Percentiles rank a stretch among this genome's conserved stretches.
Evolutionary conservation across 2,888 invertebrate species (phyloP).

Genomic region (Drosophila sordidapex): DNA sequence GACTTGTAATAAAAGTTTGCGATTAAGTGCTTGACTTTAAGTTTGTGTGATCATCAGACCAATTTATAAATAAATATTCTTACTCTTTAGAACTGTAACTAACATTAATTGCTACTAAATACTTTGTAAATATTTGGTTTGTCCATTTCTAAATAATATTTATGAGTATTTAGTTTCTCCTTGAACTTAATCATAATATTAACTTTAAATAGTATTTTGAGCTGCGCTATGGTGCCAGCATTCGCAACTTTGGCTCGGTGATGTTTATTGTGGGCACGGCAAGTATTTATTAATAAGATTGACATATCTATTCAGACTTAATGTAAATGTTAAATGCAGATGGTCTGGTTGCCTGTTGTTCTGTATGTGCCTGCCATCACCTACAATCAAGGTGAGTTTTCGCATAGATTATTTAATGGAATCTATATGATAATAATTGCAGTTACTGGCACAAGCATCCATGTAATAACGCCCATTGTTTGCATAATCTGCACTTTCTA

Average conservation of each 20-base stretch:
- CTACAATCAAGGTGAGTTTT: conserved; percentile 89
- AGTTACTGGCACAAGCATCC: conserved; percentile 89
- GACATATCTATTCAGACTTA: not conserved
- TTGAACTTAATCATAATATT: conserved; percentile 12
- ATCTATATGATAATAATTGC: conserved; percentile 22
- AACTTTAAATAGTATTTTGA: conserved; percentile 88
- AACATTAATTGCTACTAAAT: conserved; percentile 11
- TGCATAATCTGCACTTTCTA: conserved; percentile 93
- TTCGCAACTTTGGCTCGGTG: conserved; percentile 89
- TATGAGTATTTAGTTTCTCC: not conserved
- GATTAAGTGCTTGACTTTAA: conserved; percentile 30
- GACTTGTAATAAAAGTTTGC: conserved; percentile 50
- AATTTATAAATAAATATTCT: not conserved
- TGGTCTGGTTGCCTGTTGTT: conserved; percentile 82
- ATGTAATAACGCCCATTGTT: conserved; percentile 92
- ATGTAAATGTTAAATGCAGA: conserved; percentile 48
- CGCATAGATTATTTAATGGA: conserved; percentile 4
- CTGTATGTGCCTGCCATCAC: conserved; percentile 91
- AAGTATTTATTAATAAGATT: conserved; percentile 81
- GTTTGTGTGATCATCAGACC: not conserved
- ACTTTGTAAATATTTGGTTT: conserved; percentile 1
- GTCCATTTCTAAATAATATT: not conserved
- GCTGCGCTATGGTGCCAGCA: conserved; percentile 89
- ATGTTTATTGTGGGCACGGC: conserved; percentile 90
- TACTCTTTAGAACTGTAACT: conserved; percentile 12